Evolutionary conservation across 2,797 vertebrate genomes (phyloP).

Genomic region (Lepus townsendii): DNA sequence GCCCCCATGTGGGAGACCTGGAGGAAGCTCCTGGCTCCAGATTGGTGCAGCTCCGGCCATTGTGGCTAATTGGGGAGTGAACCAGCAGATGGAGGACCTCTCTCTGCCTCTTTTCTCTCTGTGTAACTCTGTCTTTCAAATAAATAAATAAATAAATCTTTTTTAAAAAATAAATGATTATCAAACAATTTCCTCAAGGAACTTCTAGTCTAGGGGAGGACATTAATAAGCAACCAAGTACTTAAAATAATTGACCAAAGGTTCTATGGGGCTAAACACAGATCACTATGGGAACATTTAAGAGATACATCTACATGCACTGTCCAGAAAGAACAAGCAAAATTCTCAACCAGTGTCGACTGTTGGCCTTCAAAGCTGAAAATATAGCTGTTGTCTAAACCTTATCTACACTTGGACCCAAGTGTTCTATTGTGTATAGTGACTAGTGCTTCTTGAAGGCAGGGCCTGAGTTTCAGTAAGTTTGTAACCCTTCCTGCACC

Average conservation of each 20-base stretch:
- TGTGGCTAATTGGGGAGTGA: too few relatives aligned
- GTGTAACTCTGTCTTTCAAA: too few relatives aligned
- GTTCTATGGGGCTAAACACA: background rate
- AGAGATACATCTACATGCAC: background rate
- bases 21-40: too few relatives aligned
- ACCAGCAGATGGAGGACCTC: too few relatives aligned
- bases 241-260: background rate
- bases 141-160: too few relatives aligned
- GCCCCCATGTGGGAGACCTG: too few relatives aligned
- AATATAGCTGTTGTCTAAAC: background rate
- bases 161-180: too few relatives aligned
- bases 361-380: background rate
- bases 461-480: background rate
- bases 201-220: background rate
- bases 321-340: background rate
- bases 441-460: background rate
- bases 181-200: background rate
- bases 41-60: too few relatives aligned
- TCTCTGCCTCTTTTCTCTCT: too few relatives aligned
- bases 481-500: background rate
- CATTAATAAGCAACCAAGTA: background rate
- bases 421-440: background rate
- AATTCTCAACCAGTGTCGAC: background rate
- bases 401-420: background rate
- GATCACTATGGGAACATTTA: background rate